Percentiles rank a stretch among this genome's conserved stretches.
Evolutionary conservation across 2,113 vertebrate species (phyloP).

Genomic region (Aptenodytes forsteri): DNA sequence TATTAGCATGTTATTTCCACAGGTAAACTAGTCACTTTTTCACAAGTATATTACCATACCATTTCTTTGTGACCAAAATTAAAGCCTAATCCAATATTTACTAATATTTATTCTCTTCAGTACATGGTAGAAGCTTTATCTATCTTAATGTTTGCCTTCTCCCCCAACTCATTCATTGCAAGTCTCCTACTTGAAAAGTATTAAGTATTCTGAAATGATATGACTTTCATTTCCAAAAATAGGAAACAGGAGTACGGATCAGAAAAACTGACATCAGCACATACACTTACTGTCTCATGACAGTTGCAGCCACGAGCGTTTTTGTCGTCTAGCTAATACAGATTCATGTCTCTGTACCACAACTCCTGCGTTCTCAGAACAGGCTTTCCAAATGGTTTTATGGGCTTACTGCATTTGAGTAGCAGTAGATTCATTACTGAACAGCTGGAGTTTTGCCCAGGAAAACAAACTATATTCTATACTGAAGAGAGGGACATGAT

Average conservation of each 20-base stretch:
- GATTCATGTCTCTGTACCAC: background rate
- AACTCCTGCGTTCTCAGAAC: background rate
- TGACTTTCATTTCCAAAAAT: slow-evolving; percentile 5
- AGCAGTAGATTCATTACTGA: slow-evolving; percentile 50
- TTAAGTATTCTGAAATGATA: background rate
- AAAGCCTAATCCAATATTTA: background rate
- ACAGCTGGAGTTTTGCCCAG: slow-evolving; percentile 65
- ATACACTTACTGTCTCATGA: background rate
- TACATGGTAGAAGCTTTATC: background rate
- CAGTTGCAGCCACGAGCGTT: background rate
- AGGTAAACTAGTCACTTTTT: background rate
- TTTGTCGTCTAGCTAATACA: background rate
- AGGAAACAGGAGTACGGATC: background rate
- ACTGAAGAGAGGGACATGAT: slow-evolving; percentile 37
- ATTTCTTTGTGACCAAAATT: background rate
- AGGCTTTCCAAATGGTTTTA: background rate
- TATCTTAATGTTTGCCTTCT: background rate
- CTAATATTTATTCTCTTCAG: background rate
- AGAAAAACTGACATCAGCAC: slow-evolving; percentile 27
- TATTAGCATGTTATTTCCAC: background rate
- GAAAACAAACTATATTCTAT: slow-evolving; percentile 51
- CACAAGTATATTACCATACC: background rate
- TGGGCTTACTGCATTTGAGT: slow-evolving; percentile 1
- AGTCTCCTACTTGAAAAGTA: background rate
- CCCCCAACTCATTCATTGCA: background rate